Evolutionary conservation across 2,113 vertebrate genomes (phyloP).

Genomic region (Trichechus manatus): DNA sequence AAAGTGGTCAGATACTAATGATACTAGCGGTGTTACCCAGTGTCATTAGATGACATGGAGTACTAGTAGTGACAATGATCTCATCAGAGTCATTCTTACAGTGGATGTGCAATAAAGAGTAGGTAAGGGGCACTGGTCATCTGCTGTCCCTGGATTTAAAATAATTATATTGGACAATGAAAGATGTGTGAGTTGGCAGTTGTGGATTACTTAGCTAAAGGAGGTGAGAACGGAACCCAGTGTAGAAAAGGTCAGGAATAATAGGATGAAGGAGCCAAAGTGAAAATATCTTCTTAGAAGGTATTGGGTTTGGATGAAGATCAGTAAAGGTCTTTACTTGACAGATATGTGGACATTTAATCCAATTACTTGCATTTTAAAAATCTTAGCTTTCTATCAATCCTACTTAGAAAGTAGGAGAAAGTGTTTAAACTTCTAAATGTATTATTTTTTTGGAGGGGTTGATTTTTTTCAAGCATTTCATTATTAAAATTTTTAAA

Average conservation of each 20-base stretch:
- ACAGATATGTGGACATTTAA: neutral
- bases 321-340: neutral
- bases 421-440: neutral
- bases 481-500: too few species aligned
- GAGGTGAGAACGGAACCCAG: neutral
- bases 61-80: neutral
- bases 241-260: neutral
- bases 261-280: neutral
- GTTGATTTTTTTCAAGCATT: too few species aligned
- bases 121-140: rapidly evolving
- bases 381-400: neutral
- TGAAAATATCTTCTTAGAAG: neutral
- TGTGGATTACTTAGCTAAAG: neutral
- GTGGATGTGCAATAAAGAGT: neutral
- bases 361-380: neutral
- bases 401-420: neutral
- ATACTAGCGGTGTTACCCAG: neutral
- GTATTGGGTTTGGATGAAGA: too few species aligned
- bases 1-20: neutral
- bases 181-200: too few species aligned
- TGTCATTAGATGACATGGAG: neutral
- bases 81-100: neutral
- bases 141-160: neutral
- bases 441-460: too few species aligned
- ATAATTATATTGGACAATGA: neutral